phyloP scores from a whole-genome alignment of 2,797 vertebrate species.

The Micrastur ruficollis region DNA sequence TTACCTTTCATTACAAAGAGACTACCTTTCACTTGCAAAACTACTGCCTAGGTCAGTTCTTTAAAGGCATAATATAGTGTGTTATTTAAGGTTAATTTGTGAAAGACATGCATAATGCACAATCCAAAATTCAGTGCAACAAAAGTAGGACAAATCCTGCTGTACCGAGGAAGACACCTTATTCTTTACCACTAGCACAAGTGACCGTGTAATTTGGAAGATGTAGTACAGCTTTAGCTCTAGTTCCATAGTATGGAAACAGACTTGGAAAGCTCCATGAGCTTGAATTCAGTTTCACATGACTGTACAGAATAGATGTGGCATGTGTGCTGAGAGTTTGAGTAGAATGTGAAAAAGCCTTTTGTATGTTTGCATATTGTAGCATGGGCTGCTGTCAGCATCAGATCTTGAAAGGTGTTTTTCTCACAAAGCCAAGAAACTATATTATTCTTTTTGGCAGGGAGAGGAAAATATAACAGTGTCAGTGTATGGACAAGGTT shows the following conservation, averaged over 20 bases:
- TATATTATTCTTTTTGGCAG: not conserved
- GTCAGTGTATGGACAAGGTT: too few species aligned
- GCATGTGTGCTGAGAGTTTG: not conserved
- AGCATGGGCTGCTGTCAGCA: not conserved
- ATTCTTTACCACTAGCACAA: not conserved
- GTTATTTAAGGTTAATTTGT: not conserved
- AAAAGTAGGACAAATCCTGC: not conserved
- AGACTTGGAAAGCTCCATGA: not conserved
- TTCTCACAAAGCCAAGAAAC: not conserved
- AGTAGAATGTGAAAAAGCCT: not conserved
- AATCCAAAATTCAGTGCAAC: not conserved
- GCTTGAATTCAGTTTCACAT: not conserved
- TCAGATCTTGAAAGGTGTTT: not conserved
- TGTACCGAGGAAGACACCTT: not conserved
- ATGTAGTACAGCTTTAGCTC: not conserved
- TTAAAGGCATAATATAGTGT: not conserved
- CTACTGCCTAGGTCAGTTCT: not conserved
- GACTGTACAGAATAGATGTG: too few species aligned
- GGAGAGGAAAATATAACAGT: not conserved
- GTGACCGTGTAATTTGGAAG: not conserved
- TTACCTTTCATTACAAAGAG: not conserved
- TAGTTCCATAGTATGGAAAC: not conserved
- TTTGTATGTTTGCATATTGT: accelerated
- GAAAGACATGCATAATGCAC: not conserved
- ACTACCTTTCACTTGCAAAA: not conserved